Conservation (phyloP, 2,113 vertebrate species). For the Sterrhoptilus dennistouni region DNA sequence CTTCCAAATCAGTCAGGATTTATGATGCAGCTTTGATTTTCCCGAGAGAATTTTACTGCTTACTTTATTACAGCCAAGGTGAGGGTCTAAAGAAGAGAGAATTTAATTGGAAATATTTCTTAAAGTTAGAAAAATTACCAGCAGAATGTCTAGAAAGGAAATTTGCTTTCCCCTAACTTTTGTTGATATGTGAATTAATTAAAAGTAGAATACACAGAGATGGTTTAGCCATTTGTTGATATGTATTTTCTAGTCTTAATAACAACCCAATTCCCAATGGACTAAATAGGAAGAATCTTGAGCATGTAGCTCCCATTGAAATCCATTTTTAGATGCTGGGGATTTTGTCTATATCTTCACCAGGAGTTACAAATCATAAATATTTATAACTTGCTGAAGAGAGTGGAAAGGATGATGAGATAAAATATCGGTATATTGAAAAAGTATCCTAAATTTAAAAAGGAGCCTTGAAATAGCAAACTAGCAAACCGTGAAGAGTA, state of each 20-base stretch:
- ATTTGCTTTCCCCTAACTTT: not conserved
- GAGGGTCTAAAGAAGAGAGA: not conserved
- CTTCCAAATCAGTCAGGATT: not conserved
- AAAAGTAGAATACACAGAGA: not conserved
- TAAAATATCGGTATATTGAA: not conserved
- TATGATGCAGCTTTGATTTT: not conserved
- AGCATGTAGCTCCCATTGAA: not conserved
- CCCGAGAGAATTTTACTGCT: not conserved
- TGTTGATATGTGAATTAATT: not conserved
- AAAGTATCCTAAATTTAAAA: not conserved
- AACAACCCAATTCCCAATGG: not conserved
- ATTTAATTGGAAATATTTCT: not conserved
- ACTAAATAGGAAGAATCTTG: not conserved
- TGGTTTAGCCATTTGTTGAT: not conserved
- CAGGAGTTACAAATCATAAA: not conserved
- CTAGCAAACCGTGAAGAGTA: not conserved
- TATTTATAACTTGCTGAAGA: not conserved
- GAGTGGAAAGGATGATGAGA: not conserved
- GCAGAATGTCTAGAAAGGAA: not conserved
- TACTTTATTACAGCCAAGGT: not conserved
- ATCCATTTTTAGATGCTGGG: not conserved
- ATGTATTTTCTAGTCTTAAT: not conserved
- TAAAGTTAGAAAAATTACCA: not conserved
- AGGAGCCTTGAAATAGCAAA: not conserved
- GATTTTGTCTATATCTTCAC: not conserved